Evolutionary conservation across 1,140 invertebrate genomes (phyloP), one percentile per base, ranked within the genome.

Genomic region (Tetragonula clypearis): DNA sequence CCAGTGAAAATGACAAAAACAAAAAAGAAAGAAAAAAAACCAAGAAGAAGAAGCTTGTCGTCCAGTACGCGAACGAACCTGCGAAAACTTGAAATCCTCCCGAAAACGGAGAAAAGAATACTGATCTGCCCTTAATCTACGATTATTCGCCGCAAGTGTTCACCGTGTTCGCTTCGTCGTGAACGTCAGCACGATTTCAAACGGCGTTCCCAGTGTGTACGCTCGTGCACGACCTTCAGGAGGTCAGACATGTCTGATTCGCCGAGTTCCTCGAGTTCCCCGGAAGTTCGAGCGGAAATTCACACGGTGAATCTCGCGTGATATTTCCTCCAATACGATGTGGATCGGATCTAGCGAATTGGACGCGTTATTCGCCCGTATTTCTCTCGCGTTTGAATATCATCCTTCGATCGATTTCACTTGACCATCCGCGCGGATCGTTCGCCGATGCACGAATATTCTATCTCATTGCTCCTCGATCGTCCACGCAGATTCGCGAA

Each of bases 121-220:
- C 82, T 84, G 82, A 84, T 84, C 82, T 71, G 82, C 82, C 77
- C 76, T 84, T 79, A 84, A 84, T 71, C 82, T 84, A 84, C 21
- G 41, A 8, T 35, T 84, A 79, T 60, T 55, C 65, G 35, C 60
- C 72, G n/a, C 17, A 26, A 79, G 53, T 79, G 41, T 56, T 78
- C 30, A 58, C 11, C 30, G 49, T 30, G 41, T 49, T 49, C 8
- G 6, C 0, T 35, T 35, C 41, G 41, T n/a, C 49, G 60, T 21
- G 76, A 49, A 49, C 35, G 23, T 35, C 66, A 21, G 8, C 74
- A 41, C 26, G 19, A 76, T 60, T 62, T 60, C 4, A n/a, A 49
- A 26, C 21, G 58, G 6, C 73, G 73, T 75, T 17, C 53, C 14
- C 26, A 55, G 5, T 12, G 21, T 41, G 21, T 41, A 49, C 69